Conservation (phyloP, 2,797 vertebrate genomes). For the Zenarchopterus dispar region DNA sequence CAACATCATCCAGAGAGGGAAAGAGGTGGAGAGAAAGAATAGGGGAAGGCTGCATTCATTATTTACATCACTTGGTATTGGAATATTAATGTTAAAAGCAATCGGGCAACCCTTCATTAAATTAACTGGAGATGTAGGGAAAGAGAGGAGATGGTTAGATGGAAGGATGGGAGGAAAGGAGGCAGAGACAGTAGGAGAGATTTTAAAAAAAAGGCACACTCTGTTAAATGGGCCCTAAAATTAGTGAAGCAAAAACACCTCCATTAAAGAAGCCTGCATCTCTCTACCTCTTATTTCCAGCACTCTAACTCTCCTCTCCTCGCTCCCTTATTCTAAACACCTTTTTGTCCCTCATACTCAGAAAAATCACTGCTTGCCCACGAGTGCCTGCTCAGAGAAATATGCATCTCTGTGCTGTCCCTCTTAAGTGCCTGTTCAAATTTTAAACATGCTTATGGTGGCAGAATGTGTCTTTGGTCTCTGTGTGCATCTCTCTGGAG, state of each 20-base stretch:
- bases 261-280: slow-evolving; percentile 82
- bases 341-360: slow-evolving; percentile 51
- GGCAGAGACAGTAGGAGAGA: slow-evolving; percentile 57
- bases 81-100: slow-evolving; percentile 96
- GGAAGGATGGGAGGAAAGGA: slow-evolving; percentile 39
- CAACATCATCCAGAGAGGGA: slow-evolving; percentile 77
- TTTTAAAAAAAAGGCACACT: slow-evolving; percentile 68
- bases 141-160: slow-evolving; percentile 56
- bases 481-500: slow-evolving; percentile 62
- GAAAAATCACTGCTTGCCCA: slow-evolving; percentile 77
- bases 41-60: slow-evolving; percentile 83
- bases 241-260: slow-evolving; percentile 87
- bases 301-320: slow-evolving; percentile 51
- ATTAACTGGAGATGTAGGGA: slow-evolving; percentile 83
- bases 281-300: slow-evolving; percentile 59
- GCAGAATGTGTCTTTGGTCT: slow-evolving; percentile 71
- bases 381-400: slow-evolving; percentile 73
- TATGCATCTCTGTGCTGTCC: slow-evolving; percentile 78
- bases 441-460: slow-evolving; percentile 81
- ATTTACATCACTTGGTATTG: slow-evolving; percentile 86
- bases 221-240: slow-evolving; percentile 86
- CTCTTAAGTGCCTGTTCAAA: slow-evolving; percentile 85
- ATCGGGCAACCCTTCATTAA: slow-evolving; percentile 86
- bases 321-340: slow-evolving; percentile 57
- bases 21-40: slow-evolving; percentile 64